Evolutionary conservation across 1,140 invertebrate species (phyloP), one percentile per base, ranked within the genome.

Genomic region (Arctopsyche grandis): DNA sequence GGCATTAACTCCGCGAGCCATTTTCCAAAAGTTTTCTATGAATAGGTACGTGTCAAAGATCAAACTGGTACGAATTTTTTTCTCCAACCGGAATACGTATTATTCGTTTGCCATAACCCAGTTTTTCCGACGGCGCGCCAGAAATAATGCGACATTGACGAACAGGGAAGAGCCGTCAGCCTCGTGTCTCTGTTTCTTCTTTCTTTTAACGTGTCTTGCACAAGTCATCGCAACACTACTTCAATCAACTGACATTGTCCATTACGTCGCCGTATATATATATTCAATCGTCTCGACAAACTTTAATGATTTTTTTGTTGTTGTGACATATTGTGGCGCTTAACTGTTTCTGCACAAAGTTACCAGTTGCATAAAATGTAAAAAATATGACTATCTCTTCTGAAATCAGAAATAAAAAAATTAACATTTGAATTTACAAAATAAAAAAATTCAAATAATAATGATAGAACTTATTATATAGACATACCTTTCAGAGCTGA

Each of bases 41-140:
- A 66, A 66, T 66, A 66, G 63, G 22, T 19, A 38, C 24, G 63
- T 66, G 63, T 66, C 63, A 66, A 66, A 66, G 63, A 66, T 66
- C 63, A 66, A 66, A 66, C 63, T 29, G 9, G 63, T 12, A 26
- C 63, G 24, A 24, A 24, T 66, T 66, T 66, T 66, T 66, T 66
- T 66, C n/a, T n/a, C 14, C 19, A 5, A 12, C 63, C 63, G 26
- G 63, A 66, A 26, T 66, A 10, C 63, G 63, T 26, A 66, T 66
- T 66, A 66, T 66, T 26, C 63, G 63, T 66, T 66, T 22, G 63
- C 63, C 63, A 66, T 66, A 66, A 66, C 63, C 63, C 63, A 66
- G 63, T 66, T 66, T 66, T 29, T 12, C 3, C 5, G 63, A 60
- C 24, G 63, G 22, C 24, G 63, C 4, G 63, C 63, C 63, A 66